Base-by-base conservation (phyloP, 2,797 vertebrate genomes). In the Sebastes alutus region DNA sequence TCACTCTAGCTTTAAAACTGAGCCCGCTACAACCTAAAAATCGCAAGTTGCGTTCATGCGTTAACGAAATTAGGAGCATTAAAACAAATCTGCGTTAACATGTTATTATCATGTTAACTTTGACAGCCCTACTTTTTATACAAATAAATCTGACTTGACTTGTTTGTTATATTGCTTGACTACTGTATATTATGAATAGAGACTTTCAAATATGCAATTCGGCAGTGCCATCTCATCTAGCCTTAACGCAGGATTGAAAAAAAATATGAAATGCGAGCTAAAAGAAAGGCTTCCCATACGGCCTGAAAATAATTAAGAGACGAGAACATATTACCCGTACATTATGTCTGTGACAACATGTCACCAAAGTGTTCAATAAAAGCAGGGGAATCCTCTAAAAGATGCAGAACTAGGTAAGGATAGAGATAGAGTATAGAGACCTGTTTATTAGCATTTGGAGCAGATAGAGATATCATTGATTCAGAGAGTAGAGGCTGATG, bases 151-250 rank as follows among this genome's bases (percentile, higher is more conserved):
- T 52, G 23, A 4, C 27, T 75, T 38, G 27, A 69, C 65, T 54
- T 83, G 22, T 64, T 35, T 65, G 38, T 76, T 77, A 61, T 25
- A 65, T 82, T 59, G 82, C 46, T 55, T 55, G 75, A 68, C 33
- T 11, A 42, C 42, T 78, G 18, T 46, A 62, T 22, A 46, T 79
- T 60, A 68, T 75, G n/a, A 77, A 78, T 16, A 52, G 9, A 12
- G 56, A 69, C 59, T 56, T 76, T 66, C 22, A 70, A 54, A 78
- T 35, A 46, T 33, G 18, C 11, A 75, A 46, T 27, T 62, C 18
- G 4, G n/a, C 13, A 4, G 8, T 23, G 13, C 32, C 27, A 38
- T 65, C 30, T 76, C 12, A 66, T 65, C 7, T 12, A 18, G 52
- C 10, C 64, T 20, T 30, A 64, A 38, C n/a, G 20, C 2, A 35